Evolutionary conservation across 2,888 invertebrate genomes (phyloP), one percentile per base, ranked within the genome.

Genomic region (Nudaria mundana): DNA sequence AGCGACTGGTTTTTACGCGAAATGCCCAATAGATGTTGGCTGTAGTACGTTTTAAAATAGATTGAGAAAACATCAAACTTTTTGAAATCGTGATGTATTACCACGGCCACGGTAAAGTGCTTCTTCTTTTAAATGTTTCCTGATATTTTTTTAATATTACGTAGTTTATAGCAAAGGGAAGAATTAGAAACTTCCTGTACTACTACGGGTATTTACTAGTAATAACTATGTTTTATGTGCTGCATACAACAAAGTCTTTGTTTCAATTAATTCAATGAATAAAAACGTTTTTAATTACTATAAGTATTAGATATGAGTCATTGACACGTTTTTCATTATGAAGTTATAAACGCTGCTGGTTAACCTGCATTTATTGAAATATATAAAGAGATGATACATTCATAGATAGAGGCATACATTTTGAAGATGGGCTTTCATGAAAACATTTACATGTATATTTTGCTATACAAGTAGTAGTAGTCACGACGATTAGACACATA

Each of bases 51-150:
- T n/a, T n/a, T n/a, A n/a, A n/a, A n/a, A n/a, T n/a, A n/a, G n/a
- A 66, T 62, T 64, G 64, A 66, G 56, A 60, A 46, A 51, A 40
- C 43, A 46, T 49, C 32, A 42, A 41, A 51, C 52, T 56, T 51
- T 56, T 62, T 58, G 65, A 62, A 68, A 66, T 22, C 76, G 63
- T 72, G 67, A 69, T 67, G 65, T 66, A 51, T 55, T 59, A 59
- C 58, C 75, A 78, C 48, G 80, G 77, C 52, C 79, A 59, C 55
- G 45, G 32, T 66, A 71, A 80, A 78, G 79, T 70, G 72, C 56
- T 63, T 65, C 70, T 66, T 63, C 62, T 60, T 52, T 41, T 63
- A 66, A 48, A 58, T 57, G 52, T 63, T 76, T 76, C 71, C 76
- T 61, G 39, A 49, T 56, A 59, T 57, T 57, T 58, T 52, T 31